Base-by-base conservation (phyloP, 2,888 invertebrate genomes). In the Metellina segmentata region DNA sequence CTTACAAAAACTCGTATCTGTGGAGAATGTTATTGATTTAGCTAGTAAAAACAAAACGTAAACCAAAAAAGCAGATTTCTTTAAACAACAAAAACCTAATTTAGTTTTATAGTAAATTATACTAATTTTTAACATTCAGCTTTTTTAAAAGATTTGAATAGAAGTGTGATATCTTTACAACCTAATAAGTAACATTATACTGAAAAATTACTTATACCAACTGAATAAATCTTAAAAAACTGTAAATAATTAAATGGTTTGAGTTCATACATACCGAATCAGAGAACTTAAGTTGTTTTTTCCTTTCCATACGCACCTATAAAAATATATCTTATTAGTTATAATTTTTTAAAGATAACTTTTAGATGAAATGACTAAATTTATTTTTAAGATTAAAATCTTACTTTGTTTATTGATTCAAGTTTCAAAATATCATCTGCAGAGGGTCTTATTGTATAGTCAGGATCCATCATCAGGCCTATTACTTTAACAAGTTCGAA, bases 401-500 rank as follows among this genome's bases (percentile, higher is more conserved):
- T 90, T 81, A 93, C 93, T 51, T 86, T 91, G 13, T 77, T 20
- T 34, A 93, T 72, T 11, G 78, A 6, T 75, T 78, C 74, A 20
- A 89, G 70, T 53, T 49, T 8, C 7, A 96, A 94, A 13, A 96
- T 94, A 87, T 96, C 95, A 82, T 96, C 95, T 2, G 96, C 96
- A 48, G 96, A 95, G 6, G 96, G 96, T 92, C 96, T 94, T 87
- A 94, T 94, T 16, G 93, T 93, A 7, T 95, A 95, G 94, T 96
- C 95, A 1, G 96, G 96, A 71, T 95, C 95, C 95, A 96, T 95
- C 96, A 96, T 96, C 93, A 94, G 94, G 90, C 95, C 95, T 75
- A 96, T 96, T 2, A 96, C 94, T 86, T 95, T 94, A 94, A 95
- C 95, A 78, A 96, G 94, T 71, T 96, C 96, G 75, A 94, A 93